Base-by-base conservation (phyloP, 2,113 vertebrate genomes). In the Oxyruncus cristatus region DNA sequence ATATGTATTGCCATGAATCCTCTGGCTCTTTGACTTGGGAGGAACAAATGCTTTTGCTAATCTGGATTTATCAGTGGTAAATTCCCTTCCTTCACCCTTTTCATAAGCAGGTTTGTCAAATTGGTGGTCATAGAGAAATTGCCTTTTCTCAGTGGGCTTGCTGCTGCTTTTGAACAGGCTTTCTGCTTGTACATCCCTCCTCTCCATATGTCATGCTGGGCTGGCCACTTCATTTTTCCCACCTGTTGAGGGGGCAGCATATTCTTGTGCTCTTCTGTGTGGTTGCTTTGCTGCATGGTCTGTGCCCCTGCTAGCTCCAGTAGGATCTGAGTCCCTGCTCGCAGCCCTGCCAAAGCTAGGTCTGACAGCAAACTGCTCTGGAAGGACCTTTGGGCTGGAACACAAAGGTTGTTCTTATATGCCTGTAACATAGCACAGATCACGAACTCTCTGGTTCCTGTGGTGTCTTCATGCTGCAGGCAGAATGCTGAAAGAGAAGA, bases 401-500 rank as follows among this genome's bases (percentile, higher is more conserved):
- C 18, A 68, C 8, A 72, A 63, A 52, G 12, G 14, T 44, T 74
- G 32, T n/a, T 85, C 50, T 63, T 41, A n/a, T 7, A 53, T 13
- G 8, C 17, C 16, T 1, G 1, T 91, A 67, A 61, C 37, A 75
- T 2, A 53, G 22, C 23, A 20, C 46, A 11, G 35, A 63, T 26
- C 33, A 52, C 19, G 88, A 77, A 70, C 49, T 68, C 17, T 27
- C 44, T 56, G 14, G 11, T 47, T 72, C 33, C 44, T 0, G 0
- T 32, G 14, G 24, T 72, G 47, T 32, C 76, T 72, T 75, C 44
- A 10, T 35, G 63, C 26, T 5, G 2, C 26, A 37, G 62, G 44
- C 4, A 3, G 35, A 58, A 62, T 30, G 20, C 33, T 63, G 41
- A 39, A 75, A 76, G 27, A 0, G 0, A 28, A 62, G 27, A 10